Base-by-base conservation (phyloP, 2,797 vertebrate genomes). In the Remorina albescens region DNA sequence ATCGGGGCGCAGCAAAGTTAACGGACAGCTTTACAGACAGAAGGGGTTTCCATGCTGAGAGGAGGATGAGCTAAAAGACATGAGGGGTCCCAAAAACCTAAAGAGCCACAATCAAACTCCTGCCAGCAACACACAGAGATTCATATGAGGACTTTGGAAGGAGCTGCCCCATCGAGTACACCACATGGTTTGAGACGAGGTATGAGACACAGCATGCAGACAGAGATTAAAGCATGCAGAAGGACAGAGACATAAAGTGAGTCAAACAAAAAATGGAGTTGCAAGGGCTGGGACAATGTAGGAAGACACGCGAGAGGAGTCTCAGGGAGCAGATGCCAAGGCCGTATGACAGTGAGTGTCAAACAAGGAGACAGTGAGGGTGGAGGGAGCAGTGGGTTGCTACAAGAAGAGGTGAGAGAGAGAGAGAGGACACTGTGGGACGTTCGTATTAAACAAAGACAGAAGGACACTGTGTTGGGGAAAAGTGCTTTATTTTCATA, bases 91-190 rank as follows among this genome's bases (percentile, higher is more conserved):
- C 49, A n/a, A 57, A 30, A 46, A 59, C 15, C 9, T 32, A 74
- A 73, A 50, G 56, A 19, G 21, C 30, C 49, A 39, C 55, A 71
- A 54, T 79, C 42, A 60, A 74, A 82, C 50, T 50, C n/a, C 51
- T 67, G 79, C 76, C 73, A 86, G 65, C 62, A 32, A 65, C 85
- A 81, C 62, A 79, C 74, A 75, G 71, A 77, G 59, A 72, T 58
- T 66, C 79, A 80, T 37, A 18, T 39, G 62, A 94, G 93, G 93
- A 95, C 95, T 94, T 93, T 92, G 90, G 91, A 94, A 80, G 60
- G 76, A 87, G 82, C 80, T 79, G 86, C 84, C 81, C 79, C 82
- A 67, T 82, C 61, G 23, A 86, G 73, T 60, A 63, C 59, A 59
- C 70, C 80, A 44, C 82, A 78, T 77, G 70, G 66, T 39, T 83